Evolutionary conservation across 2,797 vertebrate species (phyloP), one percentile per base, ranked within the genome.

Genomic region (Eutrigla gurnardus): DNA sequence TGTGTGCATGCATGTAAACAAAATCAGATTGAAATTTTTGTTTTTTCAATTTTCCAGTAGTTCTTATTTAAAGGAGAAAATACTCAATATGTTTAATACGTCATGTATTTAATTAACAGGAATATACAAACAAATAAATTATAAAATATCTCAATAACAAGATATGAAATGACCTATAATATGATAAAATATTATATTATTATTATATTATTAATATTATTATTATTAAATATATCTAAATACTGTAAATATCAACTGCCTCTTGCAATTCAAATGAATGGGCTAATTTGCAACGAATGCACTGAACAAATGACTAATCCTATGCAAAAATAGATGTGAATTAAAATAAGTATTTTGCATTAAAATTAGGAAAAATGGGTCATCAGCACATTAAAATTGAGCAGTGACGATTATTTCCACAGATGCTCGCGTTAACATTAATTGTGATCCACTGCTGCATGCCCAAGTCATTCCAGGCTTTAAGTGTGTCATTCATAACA

Each of bases 401-500:
- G 66, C 65, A 60, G 63, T 82, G 77, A 72, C 75, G 74, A 78
- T 82, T 66, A 82, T 83, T 86, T 88, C 68, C 74, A 81, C 75
- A 84, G 80, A 85, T 77, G 65, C 78, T 52, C 40, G 60, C 13
- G 13, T 50, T 65, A 75, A 77, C 66, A 12, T 76, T 83, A 89
- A 84, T 82, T 84, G 79, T 83, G 75, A 86, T 90, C 79, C 73
- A 84, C 61, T 74, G 80, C 76, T 17, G 75, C 78, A 73, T 67
- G 65, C 76, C 74, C 64, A 77, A 85, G 70, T 83, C 78, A 78
- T 85, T 81, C 66, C 73, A 75, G 75, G 35, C 72, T 77, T 70
- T 73, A 80, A 84, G 78, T 82, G 77, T 87, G 78, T 82, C 78
- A 81, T 86, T 87, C 83, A 90, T 88, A 86, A 82, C 77, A 85